Percentiles rank a stretch among this genome's conserved stretches.
Evolutionary conservation across 2,797 vertebrate genomes (phyloP).

Genomic region (Microctenopoma lineatum): DNA sequence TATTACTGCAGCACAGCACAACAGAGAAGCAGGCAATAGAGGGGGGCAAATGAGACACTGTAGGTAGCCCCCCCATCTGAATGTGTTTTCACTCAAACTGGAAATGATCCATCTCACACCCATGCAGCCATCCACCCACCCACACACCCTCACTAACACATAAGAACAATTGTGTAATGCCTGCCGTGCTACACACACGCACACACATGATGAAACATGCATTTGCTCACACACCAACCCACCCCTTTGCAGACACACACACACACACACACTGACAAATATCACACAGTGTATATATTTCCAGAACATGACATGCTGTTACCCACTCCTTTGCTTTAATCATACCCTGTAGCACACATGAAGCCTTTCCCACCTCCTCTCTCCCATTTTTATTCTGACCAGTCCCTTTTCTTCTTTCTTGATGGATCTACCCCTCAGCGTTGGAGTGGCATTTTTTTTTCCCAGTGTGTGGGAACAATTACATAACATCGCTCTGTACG

Average conservation of each 20-base stretch:
- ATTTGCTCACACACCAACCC: slow-evolving; percentile 33
- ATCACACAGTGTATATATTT: background rate
- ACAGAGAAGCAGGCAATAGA: background rate
- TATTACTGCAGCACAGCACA: slow-evolving; percentile 26
- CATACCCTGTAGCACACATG: slow-evolving; percentile 5
- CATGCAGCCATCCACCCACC: slow-evolving; percentile 39
- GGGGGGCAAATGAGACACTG: slow-evolving; percentile 9
- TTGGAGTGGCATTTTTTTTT: slow-evolving; percentile 31
- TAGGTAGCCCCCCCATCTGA: slow-evolving; percentile 37
- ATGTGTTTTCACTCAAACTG: slow-evolving; percentile 50
- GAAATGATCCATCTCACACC: slow-evolving; percentile 66
- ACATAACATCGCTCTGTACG: slow-evolving; percentile 29
- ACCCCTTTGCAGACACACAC: slow-evolving; percentile 11
- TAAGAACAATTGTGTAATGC: slow-evolving; percentile 49
- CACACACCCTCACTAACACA: slow-evolving; percentile 18
- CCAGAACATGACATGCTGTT: background rate
- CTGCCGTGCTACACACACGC: slow-evolving; percentile 1
- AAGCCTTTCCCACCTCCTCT: slow-evolving; percentile 32
- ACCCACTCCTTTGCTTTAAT: slow-evolving; percentile 16
- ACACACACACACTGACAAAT: background rate
- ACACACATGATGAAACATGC: slow-evolving; percentile 21
- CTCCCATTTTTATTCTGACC: slow-evolving; percentile 2
- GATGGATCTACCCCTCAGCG: slow-evolving; percentile 1
- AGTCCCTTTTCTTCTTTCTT: slow-evolving; percentile 3
- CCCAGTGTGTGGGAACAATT: slow-evolving; percentile 39